Evolutionary conservation across 2,888 invertebrate species (phyloP).

Genomic region (Acrobasis suavella): DNA sequence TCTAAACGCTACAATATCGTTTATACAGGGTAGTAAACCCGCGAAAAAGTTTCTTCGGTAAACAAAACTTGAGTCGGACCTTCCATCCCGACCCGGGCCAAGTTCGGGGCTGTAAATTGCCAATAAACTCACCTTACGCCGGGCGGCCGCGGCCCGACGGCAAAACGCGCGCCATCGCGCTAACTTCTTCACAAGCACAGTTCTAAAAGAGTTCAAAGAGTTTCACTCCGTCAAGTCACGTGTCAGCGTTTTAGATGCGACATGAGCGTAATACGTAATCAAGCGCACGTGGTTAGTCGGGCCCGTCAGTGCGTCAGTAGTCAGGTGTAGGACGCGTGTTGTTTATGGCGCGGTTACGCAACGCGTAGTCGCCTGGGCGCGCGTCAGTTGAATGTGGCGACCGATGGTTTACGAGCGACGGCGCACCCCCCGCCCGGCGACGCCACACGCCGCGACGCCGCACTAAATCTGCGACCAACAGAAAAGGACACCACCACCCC

Average conservation of each 20-base stretch:
- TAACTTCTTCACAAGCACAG: slow-evolving; percentile 78
- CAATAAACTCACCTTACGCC: slow-evolving; percentile 81
- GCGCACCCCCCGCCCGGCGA: slow-evolving; percentile 71
- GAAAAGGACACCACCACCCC: slow-evolving; percentile 78
- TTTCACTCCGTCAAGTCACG: slow-evolving; percentile 77
- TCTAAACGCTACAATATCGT: slow-evolving; percentile 45
- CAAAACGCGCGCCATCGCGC: slow-evolving; percentile 73
- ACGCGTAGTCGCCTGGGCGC: slow-evolving; percentile 81
- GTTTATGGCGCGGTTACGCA: slow-evolving; percentile 82
- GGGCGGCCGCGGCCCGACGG: slow-evolving; percentile 74
- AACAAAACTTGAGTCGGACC: slow-evolving; percentile 61
- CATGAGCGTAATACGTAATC: slow-evolving; percentile 78
- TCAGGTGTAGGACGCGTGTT: slow-evolving; percentile 73
- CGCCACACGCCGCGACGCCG: slow-evolving; percentile 80
- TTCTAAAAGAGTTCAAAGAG: slow-evolving; percentile 63
- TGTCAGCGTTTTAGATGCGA: slow-evolving; percentile 75
- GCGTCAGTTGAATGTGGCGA: slow-evolving; percentile 81
- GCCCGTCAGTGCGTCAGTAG: slow-evolving; percentile 44
- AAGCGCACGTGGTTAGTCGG: slow-evolving; percentile 68
- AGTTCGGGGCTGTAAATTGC: slow-evolving; percentile 74
- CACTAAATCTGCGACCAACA: slow-evolving; percentile 80
- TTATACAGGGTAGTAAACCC: slow-evolving; percentile 42
- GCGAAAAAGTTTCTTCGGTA: slow-evolving; percentile 69
- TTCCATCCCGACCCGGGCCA: slow-evolving; percentile 55
- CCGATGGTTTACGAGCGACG: slow-evolving; percentile 81